These are phyloP conservation scores for Ochropacha duplaris DNA, from an alignment of 2,888 invertebrate genomes.

Conservation along the genomic window DNA sequence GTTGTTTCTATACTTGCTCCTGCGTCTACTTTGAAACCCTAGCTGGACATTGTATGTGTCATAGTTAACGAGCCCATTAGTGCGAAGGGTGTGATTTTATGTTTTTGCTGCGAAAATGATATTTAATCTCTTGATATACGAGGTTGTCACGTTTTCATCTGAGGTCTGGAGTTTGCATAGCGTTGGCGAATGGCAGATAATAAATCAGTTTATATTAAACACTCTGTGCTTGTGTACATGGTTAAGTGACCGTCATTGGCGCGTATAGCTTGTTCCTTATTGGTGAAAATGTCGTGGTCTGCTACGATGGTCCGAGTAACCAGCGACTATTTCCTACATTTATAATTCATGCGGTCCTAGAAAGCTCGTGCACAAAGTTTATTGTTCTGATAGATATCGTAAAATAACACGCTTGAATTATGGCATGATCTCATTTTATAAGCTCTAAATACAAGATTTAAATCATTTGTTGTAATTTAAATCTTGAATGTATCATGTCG, in stretches of 20 bases:
- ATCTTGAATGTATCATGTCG: background rate
- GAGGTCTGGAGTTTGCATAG: conserved; percentile 26
- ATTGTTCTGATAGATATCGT: conserved; percentile 43
- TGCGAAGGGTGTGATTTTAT: conserved; percentile 31
- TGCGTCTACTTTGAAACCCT: background rate
- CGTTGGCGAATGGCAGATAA: conserved; percentile 34
- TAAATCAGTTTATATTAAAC: conserved; percentile 42
- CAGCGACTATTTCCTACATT: conserved; percentile 48
- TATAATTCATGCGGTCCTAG: conserved; percentile 58
- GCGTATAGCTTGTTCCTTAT: conserved; percentile 42
- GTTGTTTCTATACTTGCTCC: background rate
- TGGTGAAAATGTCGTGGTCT: conserved; percentile 46
- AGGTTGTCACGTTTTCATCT: conserved; percentile 29
- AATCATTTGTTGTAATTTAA: background rate
- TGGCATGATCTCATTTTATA: too few relatives aligned
- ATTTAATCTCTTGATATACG: conserved; percentile 38
- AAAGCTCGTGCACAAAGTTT: conserved; percentile 51
- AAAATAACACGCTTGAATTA: conserved; percentile 21
- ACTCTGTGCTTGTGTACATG: conserved; percentile 18
- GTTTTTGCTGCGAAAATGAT: conserved; percentile 36
- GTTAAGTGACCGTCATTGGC: conserved; percentile 40
- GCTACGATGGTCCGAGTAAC: conserved; percentile 21
- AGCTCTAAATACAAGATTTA: too few relatives aligned
- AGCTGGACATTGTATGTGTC: background rate
- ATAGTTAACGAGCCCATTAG: conserved; percentile 43